Evolutionary conservation across 1,140 invertebrate species (phyloP).

Genomic region (Drosophila fuyamai): DNA sequence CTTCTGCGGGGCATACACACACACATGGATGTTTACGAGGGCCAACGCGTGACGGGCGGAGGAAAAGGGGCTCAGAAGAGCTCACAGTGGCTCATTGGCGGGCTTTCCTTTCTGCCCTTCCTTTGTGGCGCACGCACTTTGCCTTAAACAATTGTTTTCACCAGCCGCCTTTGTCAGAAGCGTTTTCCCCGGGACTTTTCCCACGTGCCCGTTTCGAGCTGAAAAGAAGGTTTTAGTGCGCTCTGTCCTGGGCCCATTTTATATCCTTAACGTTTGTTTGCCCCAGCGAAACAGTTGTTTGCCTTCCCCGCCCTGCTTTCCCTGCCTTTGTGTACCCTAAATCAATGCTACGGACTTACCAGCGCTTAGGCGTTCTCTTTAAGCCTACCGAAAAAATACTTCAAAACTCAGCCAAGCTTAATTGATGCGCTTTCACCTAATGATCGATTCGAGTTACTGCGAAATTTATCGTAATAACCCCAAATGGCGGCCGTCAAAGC

Average conservation of each 20-base stretch:
- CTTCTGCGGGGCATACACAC: conserved; percentile 7
- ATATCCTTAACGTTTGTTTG: conserved; percentile 55
- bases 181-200: conserved; percentile 40
- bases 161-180: conserved; percentile 25
- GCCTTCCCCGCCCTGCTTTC: conserved; percentile 9
- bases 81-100: conserved; percentile 28
- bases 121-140: conserved; percentile 61
- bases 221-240: conserved; percentile 5
- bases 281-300: conserved; percentile 19
- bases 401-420: conserved; percentile 20
- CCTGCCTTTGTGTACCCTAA: conserved; percentile 22
- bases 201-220: conserved; percentile 39
- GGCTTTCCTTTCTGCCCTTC: conserved; percentile 33
- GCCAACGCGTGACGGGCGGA: conserved; percentile 56
- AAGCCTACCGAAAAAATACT: conserved; percentile 4
- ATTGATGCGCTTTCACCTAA: conserved; percentile 42
- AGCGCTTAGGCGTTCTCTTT: conserved; percentile 42
- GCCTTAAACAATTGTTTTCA: conserved; percentile 69
- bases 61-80: conserved; percentile 31
- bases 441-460: conserved; percentile 23
- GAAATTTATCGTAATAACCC: conserved; percentile 19
- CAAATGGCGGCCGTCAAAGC: conserved; percentile 23
- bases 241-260: conserved; percentile 45
- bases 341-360: conserved; percentile 59
- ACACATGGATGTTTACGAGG: conserved; percentile 40